Evolutionary conservation across 2,113 vertebrate species (phyloP).

Genomic region (Pluvianellus socialis): DNA sequence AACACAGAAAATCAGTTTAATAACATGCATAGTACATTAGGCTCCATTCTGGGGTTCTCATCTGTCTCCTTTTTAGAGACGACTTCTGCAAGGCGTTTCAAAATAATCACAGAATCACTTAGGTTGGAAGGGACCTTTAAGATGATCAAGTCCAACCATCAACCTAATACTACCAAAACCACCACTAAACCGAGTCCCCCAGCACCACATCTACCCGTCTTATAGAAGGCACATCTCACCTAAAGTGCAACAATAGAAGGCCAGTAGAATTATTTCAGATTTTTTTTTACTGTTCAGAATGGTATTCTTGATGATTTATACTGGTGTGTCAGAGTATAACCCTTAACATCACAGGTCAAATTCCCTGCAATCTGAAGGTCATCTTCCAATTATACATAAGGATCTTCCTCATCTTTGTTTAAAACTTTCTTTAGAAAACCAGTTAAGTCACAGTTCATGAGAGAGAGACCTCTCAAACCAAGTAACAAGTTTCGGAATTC

Average conservation of each 20-base stretch:
- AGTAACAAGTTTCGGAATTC: background rate
- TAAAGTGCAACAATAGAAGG: background rate
- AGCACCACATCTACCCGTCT: no score
- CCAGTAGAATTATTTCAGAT: background rate
- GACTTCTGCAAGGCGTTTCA: background rate
- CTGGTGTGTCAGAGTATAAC: background rate
- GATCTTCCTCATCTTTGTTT: background rate
- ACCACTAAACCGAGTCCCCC: no score
- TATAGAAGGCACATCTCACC: background rate
- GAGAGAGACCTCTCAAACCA: background rate
- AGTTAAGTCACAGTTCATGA: background rate
- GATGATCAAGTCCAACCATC: no score
- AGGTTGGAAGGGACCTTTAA: no score
- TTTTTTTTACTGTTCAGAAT: background rate
- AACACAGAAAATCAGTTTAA: background rate
- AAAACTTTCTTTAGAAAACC: background rate
- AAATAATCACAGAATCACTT: background rate
- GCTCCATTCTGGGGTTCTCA: background rate
- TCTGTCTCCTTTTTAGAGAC: background rate
- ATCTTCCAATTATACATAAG: background rate
- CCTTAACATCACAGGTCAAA: background rate
- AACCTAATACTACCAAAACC: no score
- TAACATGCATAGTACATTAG: background rate
- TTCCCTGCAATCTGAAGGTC: background rate
- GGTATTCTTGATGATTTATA: background rate